Conservation (phyloP, 2,113 vertebrate species). For the Origma solitaria region DNA sequence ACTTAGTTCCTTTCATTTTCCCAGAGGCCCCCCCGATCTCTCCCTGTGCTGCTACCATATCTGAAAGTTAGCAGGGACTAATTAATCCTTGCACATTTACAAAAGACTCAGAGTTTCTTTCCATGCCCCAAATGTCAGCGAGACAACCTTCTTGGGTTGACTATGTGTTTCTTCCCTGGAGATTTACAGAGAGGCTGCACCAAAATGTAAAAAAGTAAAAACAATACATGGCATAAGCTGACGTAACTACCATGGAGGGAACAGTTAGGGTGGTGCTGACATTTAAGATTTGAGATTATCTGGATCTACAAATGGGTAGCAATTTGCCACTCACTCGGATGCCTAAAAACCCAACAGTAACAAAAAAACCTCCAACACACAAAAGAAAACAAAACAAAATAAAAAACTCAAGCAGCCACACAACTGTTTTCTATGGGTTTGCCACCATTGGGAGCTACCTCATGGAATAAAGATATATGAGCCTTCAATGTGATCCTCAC, state of each 20-base stretch:
- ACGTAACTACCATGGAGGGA: background rate
- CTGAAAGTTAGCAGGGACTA: background rate
- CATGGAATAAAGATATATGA: background rate
- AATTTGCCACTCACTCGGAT: background rate
- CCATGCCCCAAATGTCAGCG: background rate
- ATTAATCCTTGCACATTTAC: background rate
- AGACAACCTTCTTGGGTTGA: background rate
- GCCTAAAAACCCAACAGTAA: too few species aligned
- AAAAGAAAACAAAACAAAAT: background rate
- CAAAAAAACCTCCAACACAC: background rate
- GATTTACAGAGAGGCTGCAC: background rate
- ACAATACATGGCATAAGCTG: background rate
- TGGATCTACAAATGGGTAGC: background rate
- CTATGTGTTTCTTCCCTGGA: background rate
- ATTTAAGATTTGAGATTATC: background rate
- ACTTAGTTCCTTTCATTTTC: background rate
- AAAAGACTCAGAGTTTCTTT: background rate
- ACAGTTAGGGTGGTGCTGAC: background rate
- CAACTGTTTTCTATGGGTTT: background rate
- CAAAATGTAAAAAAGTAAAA: background rate
- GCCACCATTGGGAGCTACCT: background rate
- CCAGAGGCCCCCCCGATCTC: background rate
- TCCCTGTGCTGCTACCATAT: background rate
- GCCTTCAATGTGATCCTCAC: accelerated
- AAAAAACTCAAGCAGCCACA: too few species aligned